Percentiles rank a stretch among this genome's conserved stretches.
phyloP scores from a whole-genome alignment of 2,113 vertebrate species.

The Dromaius novaehollandiae region DNA sequence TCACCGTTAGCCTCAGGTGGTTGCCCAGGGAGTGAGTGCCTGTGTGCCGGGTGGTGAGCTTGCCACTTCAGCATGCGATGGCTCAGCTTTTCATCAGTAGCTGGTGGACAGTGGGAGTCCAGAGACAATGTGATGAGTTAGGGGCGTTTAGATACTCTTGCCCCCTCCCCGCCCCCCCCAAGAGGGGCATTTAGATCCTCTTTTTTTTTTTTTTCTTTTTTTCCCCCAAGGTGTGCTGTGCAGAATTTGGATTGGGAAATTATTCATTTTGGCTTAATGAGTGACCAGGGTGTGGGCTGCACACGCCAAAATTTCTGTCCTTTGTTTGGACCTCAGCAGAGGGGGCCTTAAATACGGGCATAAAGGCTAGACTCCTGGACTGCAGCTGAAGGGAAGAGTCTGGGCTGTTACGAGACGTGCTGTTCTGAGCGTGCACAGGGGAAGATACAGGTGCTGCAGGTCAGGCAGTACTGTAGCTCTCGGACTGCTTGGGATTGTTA shows the following conservation, averaged over 20 bases:
- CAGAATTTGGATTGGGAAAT: neutral
- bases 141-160: neutral
- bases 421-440: neutral
- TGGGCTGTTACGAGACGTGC: too few species aligned
- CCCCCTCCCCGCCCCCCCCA: neutral
- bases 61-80: neutral
- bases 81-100: neutral
- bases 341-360: neutral
- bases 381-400: neutral
- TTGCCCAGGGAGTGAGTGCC: too few species aligned
- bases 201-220: too few species aligned
- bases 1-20: neutral
- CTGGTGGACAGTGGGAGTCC: neutral
- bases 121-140: neutral
- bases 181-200: too few species aligned
- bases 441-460: neutral
- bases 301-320: neutral
- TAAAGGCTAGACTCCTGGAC: neutral
- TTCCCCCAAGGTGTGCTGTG: too few species aligned
- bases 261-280: neutral
- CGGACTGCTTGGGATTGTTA: neutral
- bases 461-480: neutral
- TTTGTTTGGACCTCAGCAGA: neutral
- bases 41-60: accelerated
- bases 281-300: neutral